phyloP scores from a whole-genome alignment of 64 coral and sea anemone species.

The Stylophora pistillata region DNA sequence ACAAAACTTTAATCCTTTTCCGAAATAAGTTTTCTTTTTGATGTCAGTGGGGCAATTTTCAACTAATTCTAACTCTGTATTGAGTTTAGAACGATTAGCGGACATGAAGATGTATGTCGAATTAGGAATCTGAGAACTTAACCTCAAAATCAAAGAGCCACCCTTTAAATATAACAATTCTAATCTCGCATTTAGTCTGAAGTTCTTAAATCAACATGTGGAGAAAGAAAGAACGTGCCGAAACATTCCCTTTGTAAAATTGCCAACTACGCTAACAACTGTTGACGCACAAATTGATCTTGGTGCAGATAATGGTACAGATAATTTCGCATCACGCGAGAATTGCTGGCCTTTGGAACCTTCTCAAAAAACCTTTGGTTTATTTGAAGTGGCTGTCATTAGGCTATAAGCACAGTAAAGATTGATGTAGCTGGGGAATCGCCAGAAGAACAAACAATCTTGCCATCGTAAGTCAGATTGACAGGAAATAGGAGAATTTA shows the following conservation, averaged over 20 bases:
- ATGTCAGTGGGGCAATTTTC: too few relatives aligned
- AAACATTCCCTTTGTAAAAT: not conserved
- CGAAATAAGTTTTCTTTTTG: too few relatives aligned
- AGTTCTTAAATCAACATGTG: not conserved
- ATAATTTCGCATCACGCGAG: not conserved
- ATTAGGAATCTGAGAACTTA: not conserved
- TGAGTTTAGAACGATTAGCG: too few relatives aligned
- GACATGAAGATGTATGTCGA: not conserved
- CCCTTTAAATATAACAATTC: not conserved
- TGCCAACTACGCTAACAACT: not conserved
- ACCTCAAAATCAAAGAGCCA: not conserved
- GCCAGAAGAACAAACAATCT: not conserved
- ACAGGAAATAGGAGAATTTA: conserved; percentile 31
- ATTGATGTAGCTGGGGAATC: too few relatives aligned
- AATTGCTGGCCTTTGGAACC: not conserved
- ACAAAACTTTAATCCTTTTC: too few relatives aligned
- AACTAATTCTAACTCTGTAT: too few relatives aligned
- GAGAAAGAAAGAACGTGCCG: not conserved
- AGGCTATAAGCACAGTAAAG: not conserved
- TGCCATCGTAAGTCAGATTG: too few relatives aligned
- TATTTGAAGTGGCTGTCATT: not conserved
- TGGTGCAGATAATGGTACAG: not conserved
- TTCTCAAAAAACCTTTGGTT: not conserved
- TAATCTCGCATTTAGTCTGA: not conserved
- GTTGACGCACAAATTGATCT: not conserved